Conservation (phyloP, 2,888 invertebrate species). For the Hermaeophaga mercurialis region DNA sequence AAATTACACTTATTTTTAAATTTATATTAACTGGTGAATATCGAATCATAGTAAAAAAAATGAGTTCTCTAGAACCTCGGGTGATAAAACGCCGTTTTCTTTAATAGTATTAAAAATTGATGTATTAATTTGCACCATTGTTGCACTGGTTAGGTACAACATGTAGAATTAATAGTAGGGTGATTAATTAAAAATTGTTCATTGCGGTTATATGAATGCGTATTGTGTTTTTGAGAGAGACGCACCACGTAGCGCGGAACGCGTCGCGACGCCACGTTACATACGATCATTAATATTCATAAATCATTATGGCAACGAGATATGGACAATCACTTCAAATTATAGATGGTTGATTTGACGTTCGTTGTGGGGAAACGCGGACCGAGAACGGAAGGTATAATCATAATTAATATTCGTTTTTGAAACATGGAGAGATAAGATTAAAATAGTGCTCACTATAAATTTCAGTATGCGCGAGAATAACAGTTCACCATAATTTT, state of each 20-base stretch:
- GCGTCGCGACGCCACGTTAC: constrained; percentile 9
- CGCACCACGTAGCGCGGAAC: too few relatives aligned
- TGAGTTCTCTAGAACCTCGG: too few relatives aligned
- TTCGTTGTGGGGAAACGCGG: constrained; percentile 36
- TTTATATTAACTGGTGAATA: too few relatives aligned
- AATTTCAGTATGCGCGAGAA: neutral
- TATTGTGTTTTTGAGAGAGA: constrained; percentile 24
- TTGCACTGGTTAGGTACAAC: too few relatives aligned
- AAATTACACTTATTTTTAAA: too few relatives aligned
- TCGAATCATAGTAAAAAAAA: too few relatives aligned
- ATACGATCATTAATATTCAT: constrained; percentile 49
- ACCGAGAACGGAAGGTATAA: constrained; percentile 43
- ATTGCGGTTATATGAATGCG: constrained; percentile 1
- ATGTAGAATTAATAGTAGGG: too few relatives aligned
- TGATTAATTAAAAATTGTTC: too few relatives aligned
- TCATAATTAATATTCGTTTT: constrained; percentile 45
- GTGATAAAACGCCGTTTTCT: too few relatives aligned
- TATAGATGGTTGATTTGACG: constrained; percentile 47
- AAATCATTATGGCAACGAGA: constrained; percentile 50
- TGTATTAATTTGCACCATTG: too few relatives aligned
- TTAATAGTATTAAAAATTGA: too few relatives aligned
- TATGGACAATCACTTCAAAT: constrained; percentile 55
- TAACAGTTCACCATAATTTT: neutral
- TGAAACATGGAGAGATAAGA: constrained; percentile 26
- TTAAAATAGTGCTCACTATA: neutral